Evolutionary conservation across 2,797 vertebrate species (phyloP), one percentile per base, ranked within the genome.

Genomic region (Alauda arvensis): DNA sequence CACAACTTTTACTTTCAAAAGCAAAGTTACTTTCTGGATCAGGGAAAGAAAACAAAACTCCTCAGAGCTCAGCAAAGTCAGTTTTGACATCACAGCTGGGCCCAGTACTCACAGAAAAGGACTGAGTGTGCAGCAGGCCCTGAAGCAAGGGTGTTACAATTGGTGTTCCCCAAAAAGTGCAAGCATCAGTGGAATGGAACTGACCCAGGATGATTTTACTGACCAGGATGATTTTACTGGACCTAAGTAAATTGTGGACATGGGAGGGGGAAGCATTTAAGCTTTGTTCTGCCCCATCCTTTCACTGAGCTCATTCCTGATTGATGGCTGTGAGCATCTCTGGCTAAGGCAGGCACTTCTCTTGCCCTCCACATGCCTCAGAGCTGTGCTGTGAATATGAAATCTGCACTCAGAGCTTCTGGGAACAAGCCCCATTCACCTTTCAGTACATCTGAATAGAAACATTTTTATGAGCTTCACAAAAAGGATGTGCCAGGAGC

Each of bases 31-130:
- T 60, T 55, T 63, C 34, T 72, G 31, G 21, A 8, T 42, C 14
- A 24, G 11, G 43, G 10, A 0, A 8, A 9, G 7, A 0, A 8
- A 9, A 8, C 5, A 18, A 59, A 23, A 15, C 11, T 23, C 10
- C 19, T 81, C 2, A 5, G 29, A 71, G 52, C 8, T 89, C 71
- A 45, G 75, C 18, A 77, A 74, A 72, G 63, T 40, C 16, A 18
- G 16, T 60, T 75, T 61, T 83, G 6, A n/a, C 21, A 10, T 79
- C 53, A 11, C 52, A 77, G 12, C 10, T 57, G 29, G 46, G 26
- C 42, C 9, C 45, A n/a, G 53, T 4, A 19, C 46, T 63, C 53
- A 42, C 15, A 62, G 21, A 31, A 9, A 12, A 48, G 48, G 23
- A 21, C 16, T 46, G 43, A 57, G 8, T 14, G 18, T 66, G n/a